phyloP scores from a whole-genome alignment of 2,888 invertebrate genomes.

The Drosophila bunnanda region DNA sequence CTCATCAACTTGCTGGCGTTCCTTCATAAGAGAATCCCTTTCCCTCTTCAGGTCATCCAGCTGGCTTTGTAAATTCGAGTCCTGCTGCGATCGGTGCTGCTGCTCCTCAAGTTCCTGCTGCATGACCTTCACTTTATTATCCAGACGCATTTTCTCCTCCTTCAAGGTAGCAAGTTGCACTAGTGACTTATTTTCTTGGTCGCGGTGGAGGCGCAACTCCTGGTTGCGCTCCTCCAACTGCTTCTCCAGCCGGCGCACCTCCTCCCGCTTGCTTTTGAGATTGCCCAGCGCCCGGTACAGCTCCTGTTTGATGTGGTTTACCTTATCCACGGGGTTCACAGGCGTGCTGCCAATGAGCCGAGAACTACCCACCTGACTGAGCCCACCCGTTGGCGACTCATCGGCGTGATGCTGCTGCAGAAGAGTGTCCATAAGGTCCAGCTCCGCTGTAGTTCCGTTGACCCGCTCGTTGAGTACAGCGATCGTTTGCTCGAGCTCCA shows the following conservation, averaged over 20 bases:
- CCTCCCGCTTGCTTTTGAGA: slow-evolving; percentile 85
- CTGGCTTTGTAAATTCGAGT: slow-evolving; percentile 55
- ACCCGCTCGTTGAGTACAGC: slow-evolving; percentile 74
- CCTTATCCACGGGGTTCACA: slow-evolving; percentile 81
- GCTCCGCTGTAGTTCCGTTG: slow-evolving; percentile 81
- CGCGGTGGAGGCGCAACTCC: slow-evolving; percentile 76
- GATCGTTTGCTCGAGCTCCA: slow-evolving; percentile 81
- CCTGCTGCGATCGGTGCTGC: slow-evolving; percentile 45
- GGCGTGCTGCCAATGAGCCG: slow-evolving; percentile 81
- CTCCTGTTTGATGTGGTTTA: slow-evolving; percentile 85
- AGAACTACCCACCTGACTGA: slow-evolving; percentile 58
- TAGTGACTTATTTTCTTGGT: slow-evolving; percentile 82
- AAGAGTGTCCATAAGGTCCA: slow-evolving; percentile 83
- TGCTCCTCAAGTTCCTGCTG: slow-evolving; percentile 83
- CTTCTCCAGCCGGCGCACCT: slow-evolving; percentile 85
- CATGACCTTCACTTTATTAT: slow-evolving; percentile 77
- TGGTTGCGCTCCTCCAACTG: slow-evolving; percentile 72
- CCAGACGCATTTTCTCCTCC: slow-evolving; percentile 81
- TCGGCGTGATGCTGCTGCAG: slow-evolving; percentile 81
- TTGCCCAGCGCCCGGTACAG: slow-evolving; percentile 85
- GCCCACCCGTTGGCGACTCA: slow-evolving; percentile 63
- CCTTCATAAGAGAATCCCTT: slow-evolving; percentile 75
- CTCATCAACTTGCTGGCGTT: slow-evolving; percentile 83
- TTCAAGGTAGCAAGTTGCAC: slow-evolving; percentile 81
- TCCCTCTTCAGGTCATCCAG: slow-evolving; percentile 83